These are phyloP conservation scores for Sprattus sprattus DNA, from an alignment of 2,113 vertebrate genomes.

Conservation along the genomic window DNA sequence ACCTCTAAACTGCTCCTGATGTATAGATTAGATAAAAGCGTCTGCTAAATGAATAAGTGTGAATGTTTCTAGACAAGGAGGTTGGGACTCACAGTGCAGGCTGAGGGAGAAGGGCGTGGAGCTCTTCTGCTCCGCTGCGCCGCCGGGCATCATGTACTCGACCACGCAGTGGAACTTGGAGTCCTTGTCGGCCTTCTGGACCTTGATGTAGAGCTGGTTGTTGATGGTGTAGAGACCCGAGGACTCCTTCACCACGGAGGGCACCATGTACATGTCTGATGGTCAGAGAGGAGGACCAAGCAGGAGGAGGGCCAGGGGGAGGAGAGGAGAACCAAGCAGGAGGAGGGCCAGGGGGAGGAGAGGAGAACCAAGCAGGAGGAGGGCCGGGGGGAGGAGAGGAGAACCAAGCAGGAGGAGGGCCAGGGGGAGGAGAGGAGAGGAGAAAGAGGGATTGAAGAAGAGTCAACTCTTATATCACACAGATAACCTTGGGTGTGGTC, in stretches of 20 bases:
- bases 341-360: neutral
- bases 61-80: neutral
- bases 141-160: conserved; percentile 68
- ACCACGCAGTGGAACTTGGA: conserved; percentile 74
- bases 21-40: too few species aligned
- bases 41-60: too few species aligned
- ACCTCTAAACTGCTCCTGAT: too few species aligned
- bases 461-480: neutral
- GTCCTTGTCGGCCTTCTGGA: conserved; percentile 72
- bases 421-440: neutral
- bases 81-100: conserved; percentile 79
- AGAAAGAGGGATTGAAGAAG: neutral
- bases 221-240: conserved; percentile 75
- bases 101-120: conserved; percentile 71
- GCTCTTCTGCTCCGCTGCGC: conserved; percentile 51
- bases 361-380: neutral
- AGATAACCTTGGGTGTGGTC: too few species aligned
- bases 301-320: neutral
- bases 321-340: too few species aligned
- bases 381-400: neutral
- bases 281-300: neutral
- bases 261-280: conserved; percentile 70
- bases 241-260: conserved; percentile 75
- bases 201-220: conserved; percentile 75
- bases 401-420: neutral